These are phyloP conservation scores for Aplocera efformata DNA, from an alignment of 2,888 invertebrate genomes.

Conservation along the genomic window DNA sequence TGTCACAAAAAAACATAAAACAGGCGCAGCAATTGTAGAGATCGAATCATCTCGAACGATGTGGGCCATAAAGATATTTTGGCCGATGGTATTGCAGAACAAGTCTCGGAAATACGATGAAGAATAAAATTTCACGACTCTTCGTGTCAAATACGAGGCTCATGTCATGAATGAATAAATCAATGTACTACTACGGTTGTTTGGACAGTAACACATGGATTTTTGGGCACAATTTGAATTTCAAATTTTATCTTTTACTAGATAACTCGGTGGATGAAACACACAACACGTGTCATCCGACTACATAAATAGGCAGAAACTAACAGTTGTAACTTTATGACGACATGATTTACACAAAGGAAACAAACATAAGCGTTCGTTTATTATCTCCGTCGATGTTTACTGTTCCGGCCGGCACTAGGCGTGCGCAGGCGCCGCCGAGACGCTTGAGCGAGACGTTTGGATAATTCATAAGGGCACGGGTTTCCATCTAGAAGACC, in stretches of 20 bases:
- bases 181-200: too few relatives aligned
- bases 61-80: not conserved
- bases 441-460: constrained; percentile 52
- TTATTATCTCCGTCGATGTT: constrained; percentile 57
- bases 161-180: not conserved
- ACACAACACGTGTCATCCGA: not conserved
- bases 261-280: not conserved
- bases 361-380: constrained; percentile 47
- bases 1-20: not conserved
- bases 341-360: constrained; percentile 48
- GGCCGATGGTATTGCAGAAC: not conserved
- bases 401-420: constrained; percentile 48
- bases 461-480: constrained; percentile 76
- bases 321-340: constrained; percentile 47
- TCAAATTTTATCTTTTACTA: too few relatives aligned
- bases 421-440: constrained; percentile 60
- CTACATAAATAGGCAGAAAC: constrained; percentile 8
- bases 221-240: too few relatives aligned
- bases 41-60: constrained; percentile 4
- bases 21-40: not conserved
- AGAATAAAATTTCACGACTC: constrained; percentile 3
- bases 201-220: too few relatives aligned
- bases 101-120: constrained; percentile 3
- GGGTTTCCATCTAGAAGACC: constrained; percentile 39
- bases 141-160: not conserved